Percentiles rank a stretch among this genome's conserved stretches.
phyloP scores from a whole-genome alignment of 1,140 invertebrate genomes.

The Littorina saxatilis region DNA sequence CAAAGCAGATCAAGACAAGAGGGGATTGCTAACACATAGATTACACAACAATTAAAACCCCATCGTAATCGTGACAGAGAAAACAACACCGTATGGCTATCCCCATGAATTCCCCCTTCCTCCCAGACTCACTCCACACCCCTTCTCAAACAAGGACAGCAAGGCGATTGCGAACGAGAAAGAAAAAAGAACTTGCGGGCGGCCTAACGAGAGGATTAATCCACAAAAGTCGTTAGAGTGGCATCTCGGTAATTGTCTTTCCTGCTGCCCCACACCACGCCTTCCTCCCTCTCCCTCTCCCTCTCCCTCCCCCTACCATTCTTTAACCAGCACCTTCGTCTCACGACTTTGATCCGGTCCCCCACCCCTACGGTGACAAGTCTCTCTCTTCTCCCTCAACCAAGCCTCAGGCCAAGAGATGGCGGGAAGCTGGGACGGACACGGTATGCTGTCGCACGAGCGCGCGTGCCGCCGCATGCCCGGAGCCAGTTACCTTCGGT shows the following conservation, averaged over 20 bases:
- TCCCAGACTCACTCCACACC: neutral
- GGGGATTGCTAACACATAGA: too few species aligned
- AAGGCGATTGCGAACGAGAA: too few species aligned
- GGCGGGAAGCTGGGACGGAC: constrained; percentile 7
- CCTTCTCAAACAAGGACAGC: neutral
- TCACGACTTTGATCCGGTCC: neutral
- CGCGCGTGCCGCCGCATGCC: constrained; percentile 39
- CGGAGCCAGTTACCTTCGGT: constrained; percentile 32
- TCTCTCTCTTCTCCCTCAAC: too few species aligned
- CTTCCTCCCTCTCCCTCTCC: neutral
- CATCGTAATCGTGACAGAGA: too few species aligned
- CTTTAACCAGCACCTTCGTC: neutral
- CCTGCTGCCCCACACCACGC: too few species aligned
- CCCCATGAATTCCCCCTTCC: neutral
- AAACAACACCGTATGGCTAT: too few species aligned
- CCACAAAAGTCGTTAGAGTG: constrained; percentile 13
- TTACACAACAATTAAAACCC: too few species aligned
- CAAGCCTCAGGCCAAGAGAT: neutral
- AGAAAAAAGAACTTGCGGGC: constrained; percentile 17
- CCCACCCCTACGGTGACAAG: constrained; percentile 10
- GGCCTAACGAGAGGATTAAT: constrained; percentile 16
- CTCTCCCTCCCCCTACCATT: neutral
- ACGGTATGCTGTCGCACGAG: constrained; percentile 33
- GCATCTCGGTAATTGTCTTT: constrained; percentile 36
- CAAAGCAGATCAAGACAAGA: too few species aligned